Evolutionary conservation across 2,797 vertebrate genomes (phyloP).

Genomic region (Sternarchorhynchus goeldii): DNA sequence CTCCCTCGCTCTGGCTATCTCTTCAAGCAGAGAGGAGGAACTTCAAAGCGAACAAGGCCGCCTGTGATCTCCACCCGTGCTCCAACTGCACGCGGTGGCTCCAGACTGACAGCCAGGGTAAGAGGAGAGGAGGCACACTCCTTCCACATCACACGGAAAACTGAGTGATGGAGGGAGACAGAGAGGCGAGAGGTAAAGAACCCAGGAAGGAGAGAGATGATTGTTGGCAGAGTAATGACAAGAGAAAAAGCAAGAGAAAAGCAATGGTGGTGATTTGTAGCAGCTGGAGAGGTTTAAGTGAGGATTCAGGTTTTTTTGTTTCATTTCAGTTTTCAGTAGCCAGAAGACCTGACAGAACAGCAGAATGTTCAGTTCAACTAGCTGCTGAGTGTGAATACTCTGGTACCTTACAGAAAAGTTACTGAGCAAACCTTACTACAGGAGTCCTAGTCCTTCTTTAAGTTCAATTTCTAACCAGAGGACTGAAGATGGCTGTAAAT

Average conservation of each 20-base stretch:
- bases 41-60: constrained; percentile 57
- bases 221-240: not conserved
- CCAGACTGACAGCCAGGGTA: constrained; percentile 47
- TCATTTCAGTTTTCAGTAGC: too few relatives aligned
- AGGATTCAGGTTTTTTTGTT: too few relatives aligned
- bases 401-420: too few relatives aligned
- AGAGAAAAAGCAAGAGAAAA: not conserved
- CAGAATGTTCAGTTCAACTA: too few relatives aligned
- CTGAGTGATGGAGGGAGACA: constrained; percentile 52
- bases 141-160: constrained; percentile 43
- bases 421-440: too few relatives aligned
- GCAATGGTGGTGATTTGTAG: not conserved
- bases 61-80: constrained; percentile 58
- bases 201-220: not conserved
- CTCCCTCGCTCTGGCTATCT: constrained; percentile 37
- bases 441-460: too few relatives aligned
- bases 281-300: not conserved
- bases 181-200: not conserved
- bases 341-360: too few relatives aligned
- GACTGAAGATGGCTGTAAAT: too few relatives aligned
- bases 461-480: too few relatives aligned
- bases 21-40: constrained; percentile 35
- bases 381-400: too few relatives aligned
- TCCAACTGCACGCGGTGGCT: constrained; percentile 35
- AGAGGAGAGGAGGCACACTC: constrained; percentile 48